These are phyloP conservation scores for Galaxias olidus DNA, from an alignment of 2,797 vertebrate species.

Conservation along the genomic window DNA sequence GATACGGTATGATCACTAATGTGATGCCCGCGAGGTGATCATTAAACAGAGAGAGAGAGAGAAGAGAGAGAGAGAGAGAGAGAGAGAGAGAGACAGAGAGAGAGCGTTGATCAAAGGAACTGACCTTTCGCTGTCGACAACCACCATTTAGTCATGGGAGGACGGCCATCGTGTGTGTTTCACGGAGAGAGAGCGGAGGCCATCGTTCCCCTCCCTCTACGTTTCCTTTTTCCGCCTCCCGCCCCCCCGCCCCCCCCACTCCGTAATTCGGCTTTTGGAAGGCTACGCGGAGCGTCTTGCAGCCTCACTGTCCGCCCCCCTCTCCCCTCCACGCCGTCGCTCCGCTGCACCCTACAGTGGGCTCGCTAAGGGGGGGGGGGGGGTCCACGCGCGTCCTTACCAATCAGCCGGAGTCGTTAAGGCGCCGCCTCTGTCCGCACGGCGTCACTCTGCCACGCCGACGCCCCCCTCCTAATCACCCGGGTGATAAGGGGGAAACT, in stretches of 20 bases:
- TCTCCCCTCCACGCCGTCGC: background rate
- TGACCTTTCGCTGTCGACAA: conserved; percentile 53
- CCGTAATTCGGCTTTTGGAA: conserved; percentile 34
- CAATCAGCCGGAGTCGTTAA: conserved; percentile 41
- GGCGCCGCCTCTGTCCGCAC: conserved; percentile 37
- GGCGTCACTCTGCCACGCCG: conserved; percentile 4
- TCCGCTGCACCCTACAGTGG: background rate
- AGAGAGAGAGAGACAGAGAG: background rate
- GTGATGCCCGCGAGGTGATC: conserved; percentile 46
- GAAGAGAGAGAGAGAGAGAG: background rate
- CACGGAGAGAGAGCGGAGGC: conserved; percentile 41
- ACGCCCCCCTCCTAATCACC: conserved; percentile 60
- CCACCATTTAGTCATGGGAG: conserved; percentile 36
- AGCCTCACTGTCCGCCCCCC: conserved; percentile 3
- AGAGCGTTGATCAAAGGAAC: conserved; percentile 21
- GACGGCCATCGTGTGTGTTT: conserved; percentile 36
- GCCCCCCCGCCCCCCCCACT: conserved; percentile 23
- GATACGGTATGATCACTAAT: conserved; percentile 34
- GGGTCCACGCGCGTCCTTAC: conserved; percentile 37
- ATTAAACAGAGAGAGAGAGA: conserved; percentile 36
- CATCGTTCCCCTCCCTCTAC: no score
- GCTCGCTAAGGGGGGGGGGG: conserved; percentile 16
- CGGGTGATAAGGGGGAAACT: conserved; percentile 63
- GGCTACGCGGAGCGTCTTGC: no score
- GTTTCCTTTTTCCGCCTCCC: no score